Percentiles rank a stretch among this genome's conserved stretches.
Conservation (phyloP, 1,140 invertebrate species). For the Lucilia sericata region DNA sequence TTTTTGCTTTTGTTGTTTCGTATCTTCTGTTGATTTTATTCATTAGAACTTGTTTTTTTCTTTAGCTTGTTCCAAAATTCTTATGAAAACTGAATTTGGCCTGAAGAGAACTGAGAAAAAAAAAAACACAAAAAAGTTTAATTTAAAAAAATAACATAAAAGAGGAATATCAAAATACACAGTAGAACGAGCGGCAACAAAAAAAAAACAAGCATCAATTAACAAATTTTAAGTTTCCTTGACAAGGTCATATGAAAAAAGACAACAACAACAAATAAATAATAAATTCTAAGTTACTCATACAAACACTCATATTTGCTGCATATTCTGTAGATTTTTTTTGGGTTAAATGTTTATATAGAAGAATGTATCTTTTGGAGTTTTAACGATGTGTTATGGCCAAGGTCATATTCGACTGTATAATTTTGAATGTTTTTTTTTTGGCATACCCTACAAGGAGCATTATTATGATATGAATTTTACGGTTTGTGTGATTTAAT, state of each 20-base stretch:
- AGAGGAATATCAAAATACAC: background rate
- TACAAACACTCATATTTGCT: background rate
- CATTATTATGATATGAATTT: background rate
- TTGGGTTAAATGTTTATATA: background rate
- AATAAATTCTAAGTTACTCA: background rate
- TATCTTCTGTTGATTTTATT: background rate
- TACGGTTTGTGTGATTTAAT: too few species aligned
- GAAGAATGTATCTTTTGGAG: background rate
- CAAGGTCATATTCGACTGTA: background rate
- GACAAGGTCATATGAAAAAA: constrained; percentile 30
- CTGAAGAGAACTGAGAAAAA: background rate
- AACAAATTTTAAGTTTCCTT: constrained; percentile 38
- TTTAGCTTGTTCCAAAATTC: background rate
- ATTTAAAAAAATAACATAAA: too few species aligned
- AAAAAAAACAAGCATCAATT: constrained; percentile 4
- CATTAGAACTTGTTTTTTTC: background rate
- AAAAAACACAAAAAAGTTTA: too few species aligned
- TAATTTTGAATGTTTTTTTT: background rate
- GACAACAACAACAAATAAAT: background rate
- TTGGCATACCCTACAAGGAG: background rate
- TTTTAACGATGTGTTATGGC: background rate
- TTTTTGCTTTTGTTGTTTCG: too few species aligned
- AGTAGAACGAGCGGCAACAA: background rate
- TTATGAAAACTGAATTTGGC: background rate
- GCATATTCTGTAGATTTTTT: background rate